These are phyloP conservation scores for Poeciliopsis gracilis DNA, from an alignment of 2,797 vertebrate species.

Conservation along the genomic window DNA sequence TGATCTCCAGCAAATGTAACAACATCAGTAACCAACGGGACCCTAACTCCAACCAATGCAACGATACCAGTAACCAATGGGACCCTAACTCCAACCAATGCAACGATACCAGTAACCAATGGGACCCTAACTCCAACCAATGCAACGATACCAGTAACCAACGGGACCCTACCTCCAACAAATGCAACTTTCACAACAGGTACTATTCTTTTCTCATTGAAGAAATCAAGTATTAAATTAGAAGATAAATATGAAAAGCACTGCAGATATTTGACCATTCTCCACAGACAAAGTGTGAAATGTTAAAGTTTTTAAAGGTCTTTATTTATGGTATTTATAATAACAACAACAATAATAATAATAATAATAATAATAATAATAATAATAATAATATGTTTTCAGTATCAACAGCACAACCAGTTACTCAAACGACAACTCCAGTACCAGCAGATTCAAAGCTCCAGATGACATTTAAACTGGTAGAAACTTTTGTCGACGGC, in stretches of 20 bases:
- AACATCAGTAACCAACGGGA: not conserved
- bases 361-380: not conserved
- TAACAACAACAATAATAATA: not conserved
- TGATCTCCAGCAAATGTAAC: not conserved
- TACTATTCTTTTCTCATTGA: too few relatives aligned
- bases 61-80: too few relatives aligned
- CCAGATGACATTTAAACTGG: slow-evolving; percentile 19
- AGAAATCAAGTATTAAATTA: too few relatives aligned
- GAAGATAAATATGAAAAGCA: too few relatives aligned
- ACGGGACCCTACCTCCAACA: not conserved
- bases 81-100: not conserved
- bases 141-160: too few relatives aligned
- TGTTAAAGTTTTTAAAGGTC: too few relatives aligned
- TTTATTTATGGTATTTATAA: too few relatives aligned
- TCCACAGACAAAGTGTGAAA: too few relatives aligned
- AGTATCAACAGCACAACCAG: not conserved
- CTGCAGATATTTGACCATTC: too few relatives aligned
- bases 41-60: not conserved
- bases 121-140: not conserved
- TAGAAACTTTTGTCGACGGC: fast-evolving
- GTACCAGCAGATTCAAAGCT: not conserved
- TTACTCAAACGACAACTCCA: not conserved
- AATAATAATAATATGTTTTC: not conserved
- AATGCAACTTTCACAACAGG: too few relatives aligned
- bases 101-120: not conserved